Base-by-base conservation (phyloP, 2,113 vertebrate species). In the Euleptes europaea region DNA sequence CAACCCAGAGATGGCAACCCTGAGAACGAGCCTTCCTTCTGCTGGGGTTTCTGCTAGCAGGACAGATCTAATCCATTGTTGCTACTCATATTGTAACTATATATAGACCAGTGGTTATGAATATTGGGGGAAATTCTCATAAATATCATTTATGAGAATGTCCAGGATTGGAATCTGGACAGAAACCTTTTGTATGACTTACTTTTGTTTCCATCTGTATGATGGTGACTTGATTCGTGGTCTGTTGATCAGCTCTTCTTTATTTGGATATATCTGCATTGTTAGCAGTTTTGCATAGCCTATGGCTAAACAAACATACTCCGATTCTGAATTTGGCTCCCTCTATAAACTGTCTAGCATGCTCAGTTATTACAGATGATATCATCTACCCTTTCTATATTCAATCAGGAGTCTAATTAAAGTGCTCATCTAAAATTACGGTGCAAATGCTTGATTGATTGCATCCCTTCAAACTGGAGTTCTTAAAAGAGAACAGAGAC, bases 351-450 rank as follows among this genome's bases (percentile, higher is more conserved):
- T 47, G n/a, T 73, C 40, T 80, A 15, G 67, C 67, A 40, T 47
- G 69, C 40, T 23, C 19, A 40, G 67, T 35, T 54, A 5, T 35
- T 75, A 75, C 0, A 0, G 83, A 74, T 31, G 0, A 74, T 17
- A 3, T 13, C 38, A 81, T 84, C 81, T 0, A 1, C 74, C 69
- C 28, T 77, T 91, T 83, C 79, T 49, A 78, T 84, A 66, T 85
- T 84, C 40, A 44, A 2, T 84, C 57, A 49, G 63, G 35, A 23
- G 82, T 76, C 86, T 84, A 84, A 92, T 90, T 89, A 75, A 84
- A 87, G 86, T 66, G 67, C 40, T 86, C 71, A 3, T 33, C 8
- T 80, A 81, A 73, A 13, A 15, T 82, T 77, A 66, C 42, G 2
- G 0, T 67, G 84, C 11, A 38, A 54, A 38, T 8, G 33, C 51